Base-by-base conservation (phyloP, 2,888 invertebrate species). In the Hermaeophaga mercurialis region DNA sequence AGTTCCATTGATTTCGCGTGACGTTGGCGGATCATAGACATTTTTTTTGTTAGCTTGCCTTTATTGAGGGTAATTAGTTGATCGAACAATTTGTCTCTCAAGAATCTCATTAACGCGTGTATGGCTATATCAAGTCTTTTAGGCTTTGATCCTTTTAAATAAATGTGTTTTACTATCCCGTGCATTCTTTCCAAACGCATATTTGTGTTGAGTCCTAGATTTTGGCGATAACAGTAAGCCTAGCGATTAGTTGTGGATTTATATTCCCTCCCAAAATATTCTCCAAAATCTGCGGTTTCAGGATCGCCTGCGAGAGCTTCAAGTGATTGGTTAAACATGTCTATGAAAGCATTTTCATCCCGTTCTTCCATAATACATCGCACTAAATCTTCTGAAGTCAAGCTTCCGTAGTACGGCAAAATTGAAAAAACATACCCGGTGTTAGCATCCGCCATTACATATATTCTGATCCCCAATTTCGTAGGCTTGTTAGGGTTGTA, bases 161-260 rank as follows among this genome's bases (percentile, higher is more conserved):
- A 48, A n/a, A 45, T 53, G 26, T 54, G 36, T 26, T 54, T 54
- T 38, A 54, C 45, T 34, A 19, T 52, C 33, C 46, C 11, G 47
- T 46, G 33, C 19, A 38, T 28, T 14, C 36, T 38, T 15, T 18
- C 39, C 2, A 39, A 3, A 38, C 39, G 39, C 38, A 49, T 49
- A 41, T 49, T 49, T 18, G 38, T 39, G 9, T 49, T 39, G 1
- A 24, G 22, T 8, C 39, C 39, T 4, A 24, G 6, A 26, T 26
- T 6, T 4, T 28, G 14, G 28, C 39, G 24, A 38, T 28, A 44
- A 22, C 38, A 44, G 22, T 53, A 53, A 11, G 38, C 44, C 45
- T 36, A 53, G 22, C 17, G 14, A 19, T 50, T 18, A 34, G 11
- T 22, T 3, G 18, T 41, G 7, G 9, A 28, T 9, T 8, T 22